These are phyloP conservation scores for Alosa sapidissima DNA, from an alignment of 2,797 vertebrate genomes.

Conservation along the genomic window DNA sequence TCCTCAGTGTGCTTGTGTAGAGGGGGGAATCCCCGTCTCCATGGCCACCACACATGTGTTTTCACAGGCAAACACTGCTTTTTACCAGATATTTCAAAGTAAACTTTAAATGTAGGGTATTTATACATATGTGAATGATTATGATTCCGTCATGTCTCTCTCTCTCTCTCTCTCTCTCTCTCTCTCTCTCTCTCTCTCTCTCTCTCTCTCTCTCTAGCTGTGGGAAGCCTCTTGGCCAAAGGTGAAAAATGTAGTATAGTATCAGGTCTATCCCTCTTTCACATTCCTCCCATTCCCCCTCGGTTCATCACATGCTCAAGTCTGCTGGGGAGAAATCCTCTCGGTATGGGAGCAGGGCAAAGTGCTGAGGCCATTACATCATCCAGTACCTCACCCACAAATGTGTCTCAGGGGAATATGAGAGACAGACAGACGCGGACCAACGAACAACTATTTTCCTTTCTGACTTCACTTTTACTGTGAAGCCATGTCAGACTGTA, in stretches of 20 bases:
- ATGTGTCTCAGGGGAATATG: slow-evolving; percentile 31
- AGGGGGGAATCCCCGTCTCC: slow-evolving; percentile 48
- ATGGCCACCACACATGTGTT: slow-evolving; percentile 15
- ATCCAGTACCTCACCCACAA: slow-evolving; percentile 61
- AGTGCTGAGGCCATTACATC: slow-evolving; percentile 72
- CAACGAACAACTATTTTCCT: slow-evolving; percentile 64
- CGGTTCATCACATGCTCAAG: slow-evolving; percentile 56
- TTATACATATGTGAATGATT: slow-evolving; percentile 15
- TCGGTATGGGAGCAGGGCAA: slow-evolving; percentile 55
- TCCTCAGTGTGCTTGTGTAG: slow-evolving; percentile 25
- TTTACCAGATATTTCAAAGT: slow-evolving; percentile 16
- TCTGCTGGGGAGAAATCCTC: slow-evolving; percentile 38
- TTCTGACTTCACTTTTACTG: slow-evolving; percentile 61
- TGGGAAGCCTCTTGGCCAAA: not conserved
- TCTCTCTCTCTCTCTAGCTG: slow-evolving; percentile 21
- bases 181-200: slow-evolving; percentile 26
- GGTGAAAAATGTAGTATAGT: slow-evolving; percentile 8
- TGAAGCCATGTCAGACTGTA: slow-evolving; percentile 46
- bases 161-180: slow-evolving; percentile 21
- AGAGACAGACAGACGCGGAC: slow-evolving; percentile 51
- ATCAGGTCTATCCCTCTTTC: slow-evolving; percentile 30
- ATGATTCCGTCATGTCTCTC: slow-evolving; percentile 37
- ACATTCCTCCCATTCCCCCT: slow-evolving; percentile 73
- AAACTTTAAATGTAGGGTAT: not conserved
- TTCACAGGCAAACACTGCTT: not conserved